These are phyloP conservation scores for Psix sp. DNA, from an alignment of 1,140 invertebrate species.

Conservation along the genomic window DNA sequence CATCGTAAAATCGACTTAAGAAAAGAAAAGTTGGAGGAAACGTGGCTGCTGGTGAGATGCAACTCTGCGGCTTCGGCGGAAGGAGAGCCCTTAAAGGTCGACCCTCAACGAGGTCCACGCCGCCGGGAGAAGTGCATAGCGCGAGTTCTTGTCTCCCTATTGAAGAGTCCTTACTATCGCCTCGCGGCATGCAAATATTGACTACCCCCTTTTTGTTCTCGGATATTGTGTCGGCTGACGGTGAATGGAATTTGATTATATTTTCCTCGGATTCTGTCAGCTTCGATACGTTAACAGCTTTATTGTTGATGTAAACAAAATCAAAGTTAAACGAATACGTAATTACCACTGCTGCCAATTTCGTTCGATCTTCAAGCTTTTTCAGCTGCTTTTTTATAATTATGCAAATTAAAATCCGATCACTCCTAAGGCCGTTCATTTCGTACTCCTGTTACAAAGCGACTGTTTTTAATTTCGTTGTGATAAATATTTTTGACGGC, in stretches of 20 bases:
- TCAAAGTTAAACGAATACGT: neutral
- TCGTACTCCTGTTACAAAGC: no score
- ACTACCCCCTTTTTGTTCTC: slow-evolving; percentile 67
- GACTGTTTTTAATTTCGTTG: no score
- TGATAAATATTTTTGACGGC: no score
- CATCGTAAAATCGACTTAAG: slow-evolving; percentile 68
- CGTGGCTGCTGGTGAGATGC: slow-evolving; percentile 55
- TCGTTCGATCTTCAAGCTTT: no score
- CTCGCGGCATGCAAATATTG: slow-evolving; percentile 75
- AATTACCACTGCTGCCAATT: neutral
- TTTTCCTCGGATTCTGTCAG: slow-evolving; percentile 1
- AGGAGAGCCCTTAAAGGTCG: slow-evolving; percentile 66
- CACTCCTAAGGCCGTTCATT: no score
- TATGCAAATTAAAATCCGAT: no score
- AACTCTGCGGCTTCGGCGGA: slow-evolving; percentile 66
- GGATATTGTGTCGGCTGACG: no score
- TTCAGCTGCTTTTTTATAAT: no score
- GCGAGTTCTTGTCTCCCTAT: slow-evolving; percentile 66
- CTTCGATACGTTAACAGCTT: slow-evolving; percentile 9
- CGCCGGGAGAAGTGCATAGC: slow-evolving; percentile 48
- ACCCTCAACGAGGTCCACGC: slow-evolving; percentile 64
- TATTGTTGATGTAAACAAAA: neutral
- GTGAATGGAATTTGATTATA: neutral
- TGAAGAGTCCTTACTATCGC: slow-evolving; percentile 68
- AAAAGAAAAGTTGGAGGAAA: slow-evolving; percentile 23